Conservation (phyloP, 1,140 invertebrate genomes). For the Cyphomyrmex costatus region DNA sequence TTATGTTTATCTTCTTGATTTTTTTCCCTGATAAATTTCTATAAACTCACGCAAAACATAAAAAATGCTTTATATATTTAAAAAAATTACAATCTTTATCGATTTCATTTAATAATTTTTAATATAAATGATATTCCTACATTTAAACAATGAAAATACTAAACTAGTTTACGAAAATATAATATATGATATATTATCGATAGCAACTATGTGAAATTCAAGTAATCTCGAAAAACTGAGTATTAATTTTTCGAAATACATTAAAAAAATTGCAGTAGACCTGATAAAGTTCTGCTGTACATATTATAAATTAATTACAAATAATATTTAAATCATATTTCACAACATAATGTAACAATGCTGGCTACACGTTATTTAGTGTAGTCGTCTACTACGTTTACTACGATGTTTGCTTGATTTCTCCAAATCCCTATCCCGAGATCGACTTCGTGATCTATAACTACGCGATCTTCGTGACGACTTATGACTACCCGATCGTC, state of each 20-base stretch:
- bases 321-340: neutral
- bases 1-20: neutral
- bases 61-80: neutral
- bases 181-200: neutral
- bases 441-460: slow-evolving; percentile 87
- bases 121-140: neutral
- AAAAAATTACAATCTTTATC: neutral
- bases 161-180: neutral
- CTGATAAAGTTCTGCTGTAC: neutral
- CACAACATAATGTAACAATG: neutral
- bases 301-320: slow-evolving; percentile 57
- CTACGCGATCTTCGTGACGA: slow-evolving; percentile 84
- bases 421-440: slow-evolving; percentile 84
- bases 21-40: neutral
- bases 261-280: neutral
- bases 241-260: slow-evolving; percentile 35
- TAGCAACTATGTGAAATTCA: slow-evolving; percentile 11
- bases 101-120: neutral
- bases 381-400: slow-evolving; percentile 81
- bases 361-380: slow-evolving; percentile 65
- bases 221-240: slow-evolving; percentile 5
- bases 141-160: slow-evolving; percentile 7
- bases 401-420: slow-evolving; percentile 84
- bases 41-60: neutral
- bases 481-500: slow-evolving; percentile 86